A percentile compares a stretch with the other conserved stretches of the same genome.
Evolutionary conservation across 2,113 vertebrate genomes (phyloP).

Genomic region (Elephas maximus): DNA sequence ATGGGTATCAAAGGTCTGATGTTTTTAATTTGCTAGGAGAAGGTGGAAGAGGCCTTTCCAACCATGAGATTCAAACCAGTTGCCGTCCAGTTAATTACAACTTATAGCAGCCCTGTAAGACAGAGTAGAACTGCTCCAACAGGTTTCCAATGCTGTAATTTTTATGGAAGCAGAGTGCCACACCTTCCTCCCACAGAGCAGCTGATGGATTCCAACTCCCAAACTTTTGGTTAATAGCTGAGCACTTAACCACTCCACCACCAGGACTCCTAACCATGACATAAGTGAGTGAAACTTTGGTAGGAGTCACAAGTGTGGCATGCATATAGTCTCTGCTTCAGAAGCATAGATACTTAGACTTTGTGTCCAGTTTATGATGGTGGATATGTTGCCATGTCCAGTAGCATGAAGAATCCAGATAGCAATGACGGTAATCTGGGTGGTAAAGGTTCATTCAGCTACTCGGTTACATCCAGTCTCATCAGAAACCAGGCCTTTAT

Average conservation of each 20-base stretch:
- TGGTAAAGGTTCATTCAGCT: background rate
- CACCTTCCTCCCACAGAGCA: background rate
- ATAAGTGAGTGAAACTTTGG: background rate
- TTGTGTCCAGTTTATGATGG: background rate
- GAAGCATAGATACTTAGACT: background rate
- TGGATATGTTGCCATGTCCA: background rate
- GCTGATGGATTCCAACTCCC: accelerated
- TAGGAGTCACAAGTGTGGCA: background rate
- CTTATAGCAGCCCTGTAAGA: too few relatives aligned
- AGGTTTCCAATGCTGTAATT: too few relatives aligned
- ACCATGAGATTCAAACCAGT: too few relatives aligned
- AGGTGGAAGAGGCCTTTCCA: background rate
- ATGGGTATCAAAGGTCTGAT: background rate
- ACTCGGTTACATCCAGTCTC: background rate
- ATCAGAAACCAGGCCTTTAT: background rate
- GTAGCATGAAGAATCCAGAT: background rate
- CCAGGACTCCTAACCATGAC: background rate
- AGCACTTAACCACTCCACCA: background rate
- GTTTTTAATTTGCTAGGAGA: background rate
- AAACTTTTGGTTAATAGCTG: background rate
- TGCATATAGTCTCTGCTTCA: background rate
- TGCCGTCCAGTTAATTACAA: too few relatives aligned
- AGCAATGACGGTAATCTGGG: background rate
- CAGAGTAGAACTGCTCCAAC: too few relatives aligned
- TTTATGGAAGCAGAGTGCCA: background rate